phyloP scores from a whole-genome alignment of 2,888 invertebrate species.

The Caenorhabditis angaria region DNA sequence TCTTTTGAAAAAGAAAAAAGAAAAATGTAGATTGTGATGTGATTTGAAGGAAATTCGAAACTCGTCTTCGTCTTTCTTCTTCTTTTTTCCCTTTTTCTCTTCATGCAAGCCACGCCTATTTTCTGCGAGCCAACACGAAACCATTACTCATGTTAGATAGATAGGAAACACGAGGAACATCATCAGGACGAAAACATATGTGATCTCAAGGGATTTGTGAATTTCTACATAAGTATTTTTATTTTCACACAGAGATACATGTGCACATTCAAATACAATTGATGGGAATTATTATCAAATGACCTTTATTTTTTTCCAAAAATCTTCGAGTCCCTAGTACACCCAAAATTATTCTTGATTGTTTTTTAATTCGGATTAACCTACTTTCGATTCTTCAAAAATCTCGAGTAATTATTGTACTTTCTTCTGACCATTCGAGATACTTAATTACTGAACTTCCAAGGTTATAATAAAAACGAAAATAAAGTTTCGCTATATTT shows the following conservation, averaged over 20 bases:
- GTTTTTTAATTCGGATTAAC: conserved; percentile 16
- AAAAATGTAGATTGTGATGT: conserved; percentile 14
- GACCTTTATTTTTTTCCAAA: no score
- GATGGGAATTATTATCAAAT: no score
- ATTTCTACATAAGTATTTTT: no score
- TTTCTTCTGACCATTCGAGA: conserved; percentile 13
- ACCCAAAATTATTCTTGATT: no score
- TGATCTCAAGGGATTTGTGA: no score
- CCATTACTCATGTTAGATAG: not conserved
- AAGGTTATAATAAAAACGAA: not conserved
- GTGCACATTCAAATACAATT: no score
- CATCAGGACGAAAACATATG: not conserved
- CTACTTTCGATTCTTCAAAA: conserved; percentile 22
- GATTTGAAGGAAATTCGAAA: conserved; percentile 14
- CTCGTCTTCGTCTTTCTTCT: not conserved
- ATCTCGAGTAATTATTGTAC: conserved; percentile 23
- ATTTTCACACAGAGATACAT: no score
- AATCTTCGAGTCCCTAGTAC: no score
- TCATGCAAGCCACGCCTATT: not conserved
- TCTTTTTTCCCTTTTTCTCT: not conserved
- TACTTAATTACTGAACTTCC: conserved; percentile 3
- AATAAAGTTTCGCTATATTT: conserved; percentile 3
- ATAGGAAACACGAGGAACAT: not conserved
- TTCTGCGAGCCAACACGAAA: not conserved
- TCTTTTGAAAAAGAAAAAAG: not conserved